Base-by-base conservation (phyloP, 1,140 invertebrate species). In the Protaetia brevitarsis region DNA sequence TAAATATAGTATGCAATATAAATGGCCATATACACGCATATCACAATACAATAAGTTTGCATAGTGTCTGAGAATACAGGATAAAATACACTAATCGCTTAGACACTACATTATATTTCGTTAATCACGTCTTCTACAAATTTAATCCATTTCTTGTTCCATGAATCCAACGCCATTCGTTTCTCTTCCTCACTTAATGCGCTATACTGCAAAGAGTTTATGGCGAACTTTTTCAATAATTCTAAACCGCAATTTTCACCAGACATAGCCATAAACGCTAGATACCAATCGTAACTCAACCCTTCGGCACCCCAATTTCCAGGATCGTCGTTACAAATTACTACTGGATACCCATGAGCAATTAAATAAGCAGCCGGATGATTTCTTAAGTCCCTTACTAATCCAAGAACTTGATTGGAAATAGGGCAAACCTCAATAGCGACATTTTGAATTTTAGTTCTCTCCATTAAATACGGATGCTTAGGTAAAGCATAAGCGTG, bases 401-500 rank as follows among this genome's bases (percentile, higher is more conserved):
- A 76, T 67, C 84, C 85, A 11, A 96, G 75, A 1, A 95, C 89
- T 83, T 91, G 84, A 74, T 90, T 90, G 0, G 89, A 91, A 45
- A 95, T 86, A 0, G 93, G 92, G 76, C 90, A 92, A 0, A 94
- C 80, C 80, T 96, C 94, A 5, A 95, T 76, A 4, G 89, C 87
- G 64, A 95, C 91, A 13, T 85, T 77, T 59, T 82, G 80, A 34
- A 86, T 79, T 66, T 83, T 85, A 0, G 86, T 82, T 56, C 87
- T 76, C 19, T 87, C 74, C 71, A 89, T 72, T 0, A 93, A 74
- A 3, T 82, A 66, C 0, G 93, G 92, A 79, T 95, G 93, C 72
- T 93, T 94, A 0, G 82, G 71, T 2, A 94, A 69, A 1, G 90
- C 92, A 71, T 85, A 92, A 0, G 87, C 82, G 66, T 84, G 82